A percentile compares a stretch with the other conserved stretches of the same genome.
Evolutionary conservation across 30 jellyfish, hydroid and myxozoan genomes (phyloP).

Genomic region (Chironex yamaguchii): DNA sequence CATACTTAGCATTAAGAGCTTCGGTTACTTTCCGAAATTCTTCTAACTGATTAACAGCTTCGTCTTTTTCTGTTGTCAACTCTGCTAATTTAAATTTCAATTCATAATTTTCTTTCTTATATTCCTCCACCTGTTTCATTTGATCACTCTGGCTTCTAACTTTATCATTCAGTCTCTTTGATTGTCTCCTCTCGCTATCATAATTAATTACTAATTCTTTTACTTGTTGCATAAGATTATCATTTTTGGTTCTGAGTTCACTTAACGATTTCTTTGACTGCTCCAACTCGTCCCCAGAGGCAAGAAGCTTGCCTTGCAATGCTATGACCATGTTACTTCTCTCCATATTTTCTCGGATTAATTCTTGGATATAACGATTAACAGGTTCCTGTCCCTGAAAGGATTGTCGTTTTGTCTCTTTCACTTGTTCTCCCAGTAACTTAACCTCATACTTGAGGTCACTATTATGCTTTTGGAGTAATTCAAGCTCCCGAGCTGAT

Average conservation of each 20-base stretch:
- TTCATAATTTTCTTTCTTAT: constrained; percentile 70
- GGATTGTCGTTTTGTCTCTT: not conserved
- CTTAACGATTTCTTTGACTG: constrained; percentile 15
- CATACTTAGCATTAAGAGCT: constrained; percentile 79
- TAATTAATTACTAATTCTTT: constrained; percentile 86
- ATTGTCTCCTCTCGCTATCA: constrained; percentile 81
- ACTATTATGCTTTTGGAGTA: constrained; percentile 45
- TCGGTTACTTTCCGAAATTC: constrained; percentile 85
- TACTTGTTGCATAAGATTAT: constrained; percentile 68
- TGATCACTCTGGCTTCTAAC: constrained; percentile 75
- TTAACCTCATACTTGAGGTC: constrained; percentile 63
- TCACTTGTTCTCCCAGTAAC: not conserved
- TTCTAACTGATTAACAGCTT: constrained; percentile 63
- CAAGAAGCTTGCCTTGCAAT: constrained; percentile 71
- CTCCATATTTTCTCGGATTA: constrained; percentile 63
- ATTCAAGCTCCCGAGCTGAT: constrained; percentile 55
- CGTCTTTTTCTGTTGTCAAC: constrained; percentile 78
- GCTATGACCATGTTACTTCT: constrained; percentile 62
- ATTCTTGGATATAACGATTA: constrained; percentile 56
- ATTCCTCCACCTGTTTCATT: constrained; percentile 66
- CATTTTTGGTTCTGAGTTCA: constrained; percentile 77
- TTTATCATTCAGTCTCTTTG: constrained; percentile 75
- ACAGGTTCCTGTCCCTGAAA: constrained; percentile 15
- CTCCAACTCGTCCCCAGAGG: constrained; percentile 68
- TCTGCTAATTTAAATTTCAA: constrained; percentile 74